Conservation (phyloP, 1,140 invertebrate species). For the Sarcophaga peregrina region DNA sequence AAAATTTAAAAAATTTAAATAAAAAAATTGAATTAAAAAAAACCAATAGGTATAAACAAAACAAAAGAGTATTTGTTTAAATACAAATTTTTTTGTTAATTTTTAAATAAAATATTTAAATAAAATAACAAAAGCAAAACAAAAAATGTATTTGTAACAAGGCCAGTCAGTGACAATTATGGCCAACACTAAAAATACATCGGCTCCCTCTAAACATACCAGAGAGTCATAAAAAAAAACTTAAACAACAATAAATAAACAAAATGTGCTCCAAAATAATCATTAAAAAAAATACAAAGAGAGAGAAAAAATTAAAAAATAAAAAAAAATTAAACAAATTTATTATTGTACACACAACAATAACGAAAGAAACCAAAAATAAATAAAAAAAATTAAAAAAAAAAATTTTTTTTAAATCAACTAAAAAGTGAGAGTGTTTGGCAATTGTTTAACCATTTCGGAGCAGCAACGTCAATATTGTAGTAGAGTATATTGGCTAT, state of each 20-base stretch:
- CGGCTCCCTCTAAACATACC: too few relatives aligned
- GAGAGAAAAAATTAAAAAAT: not conserved
- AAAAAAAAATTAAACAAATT: not conserved
- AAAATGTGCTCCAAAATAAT: not conserved
- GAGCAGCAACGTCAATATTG: conserved; percentile 10
- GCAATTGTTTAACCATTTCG: conserved; percentile 35
- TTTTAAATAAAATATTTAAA: not conserved
- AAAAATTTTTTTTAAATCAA: not conserved
- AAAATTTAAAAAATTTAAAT: not conserved
- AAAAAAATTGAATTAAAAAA: not conserved
- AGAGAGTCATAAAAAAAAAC: not conserved
- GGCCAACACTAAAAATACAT: not conserved
- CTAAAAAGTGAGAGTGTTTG: conserved; percentile 39
- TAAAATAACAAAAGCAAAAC: not conserved
- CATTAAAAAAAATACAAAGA: conserved; percentile 2
- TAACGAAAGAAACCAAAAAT: not conserved
- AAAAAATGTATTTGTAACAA: conserved; percentile 22
- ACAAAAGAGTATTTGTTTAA: not conserved
- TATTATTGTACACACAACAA: not conserved
- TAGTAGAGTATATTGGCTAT: too few relatives aligned
- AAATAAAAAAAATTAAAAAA: not conserved
- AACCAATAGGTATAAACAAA: not conserved
- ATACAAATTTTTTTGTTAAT: too few relatives aligned
- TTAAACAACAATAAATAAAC: too few relatives aligned
- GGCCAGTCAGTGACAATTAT: conserved; percentile 1